Evolutionary conservation across 2,797 vertebrate genomes (phyloP).

Genomic region (Tachyglossus aculeatus): DNA sequence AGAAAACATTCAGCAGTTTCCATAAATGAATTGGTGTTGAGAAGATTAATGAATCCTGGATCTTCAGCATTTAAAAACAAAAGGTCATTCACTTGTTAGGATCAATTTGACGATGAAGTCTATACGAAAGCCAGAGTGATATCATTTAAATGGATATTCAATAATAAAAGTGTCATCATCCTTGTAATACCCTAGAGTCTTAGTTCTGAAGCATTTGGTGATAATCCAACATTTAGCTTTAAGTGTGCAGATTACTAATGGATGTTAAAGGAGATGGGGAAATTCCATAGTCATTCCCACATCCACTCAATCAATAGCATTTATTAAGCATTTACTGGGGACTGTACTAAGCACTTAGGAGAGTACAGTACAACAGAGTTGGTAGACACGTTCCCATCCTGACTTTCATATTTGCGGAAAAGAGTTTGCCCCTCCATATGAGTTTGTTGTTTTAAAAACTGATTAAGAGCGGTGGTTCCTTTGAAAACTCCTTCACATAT

Average conservation of each 20-base stretch:
- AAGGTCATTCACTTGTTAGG: conserved; percentile 50
- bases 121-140: conserved; percentile 24
- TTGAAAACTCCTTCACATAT: too few species aligned
- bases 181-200: neutral
- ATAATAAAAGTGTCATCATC: conserved; percentile 17
- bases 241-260: conserved; percentile 46
- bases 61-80: conserved; percentile 29
- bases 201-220: conserved; percentile 30
- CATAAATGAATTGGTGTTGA: conserved; percentile 18
- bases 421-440: too few species aligned
- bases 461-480: too few species aligned
- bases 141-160: conserved; percentile 34
- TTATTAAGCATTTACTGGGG: too few species aligned
- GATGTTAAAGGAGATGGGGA: conserved; percentile 27
- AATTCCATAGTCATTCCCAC: conserved; percentile 27
- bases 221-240: conserved; percentile 25
- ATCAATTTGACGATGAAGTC: conserved; percentile 38
- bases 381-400: too few species aligned
- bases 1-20: conserved; percentile 43
- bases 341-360: too few species aligned
- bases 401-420: too few species aligned
- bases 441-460: too few species aligned
- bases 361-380: too few species aligned
- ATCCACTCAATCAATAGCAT: too few species aligned
- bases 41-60: conserved; percentile 53